Base-by-base conservation (phyloP, 2,888 invertebrate species). In the Oscheius sp. region DNA sequence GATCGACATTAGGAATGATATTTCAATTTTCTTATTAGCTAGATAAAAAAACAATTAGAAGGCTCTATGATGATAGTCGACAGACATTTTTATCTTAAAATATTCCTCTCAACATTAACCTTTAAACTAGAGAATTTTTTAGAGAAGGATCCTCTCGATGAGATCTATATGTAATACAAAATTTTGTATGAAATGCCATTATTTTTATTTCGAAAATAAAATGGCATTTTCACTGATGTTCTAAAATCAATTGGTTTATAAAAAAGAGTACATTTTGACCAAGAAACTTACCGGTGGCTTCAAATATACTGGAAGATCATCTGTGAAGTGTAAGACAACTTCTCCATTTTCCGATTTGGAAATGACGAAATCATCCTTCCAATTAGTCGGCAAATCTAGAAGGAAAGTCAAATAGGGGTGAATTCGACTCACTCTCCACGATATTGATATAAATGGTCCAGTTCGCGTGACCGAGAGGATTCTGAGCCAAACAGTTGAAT, bases 401-500 rank as follows among this genome's bases (percentile, higher is more conserved):
- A 22, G 14, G 8, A 36, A 36, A 9, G 36, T 36, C 8, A 36
- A 9, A 8, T 9, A 36, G 36, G 14, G 8, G 14, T 9, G 36
- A 36, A 8, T 14, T 8, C 2, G 12, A n/a, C 51, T 45, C 36
- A 77, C 77, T 70, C 12, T 78, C 75, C 26, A 81, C 71, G 54
- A 80, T 64, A 26, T 82, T 78, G 5, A 85, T 75, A 30, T 77
- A 62, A 41, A 85, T 85, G 1, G 85, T 85, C 85, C 85, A 85
- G 38, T 85, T 85, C n/a, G 85, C 85, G 5, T 72, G 72, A 44
- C 85, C 85, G 28, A 85, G 72, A 12, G 84, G 83, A 69, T 85
- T 85, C 54, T 82, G 80, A 1, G 85, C 85, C 5, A 84, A 71
- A 67, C 85, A 85, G 51, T 80, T 80, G 77, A 85, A 85, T 5